Evolutionary conservation across 2,888 invertebrate species (phyloP).

Genomic region (Myopa tessellatipennis): DNA sequence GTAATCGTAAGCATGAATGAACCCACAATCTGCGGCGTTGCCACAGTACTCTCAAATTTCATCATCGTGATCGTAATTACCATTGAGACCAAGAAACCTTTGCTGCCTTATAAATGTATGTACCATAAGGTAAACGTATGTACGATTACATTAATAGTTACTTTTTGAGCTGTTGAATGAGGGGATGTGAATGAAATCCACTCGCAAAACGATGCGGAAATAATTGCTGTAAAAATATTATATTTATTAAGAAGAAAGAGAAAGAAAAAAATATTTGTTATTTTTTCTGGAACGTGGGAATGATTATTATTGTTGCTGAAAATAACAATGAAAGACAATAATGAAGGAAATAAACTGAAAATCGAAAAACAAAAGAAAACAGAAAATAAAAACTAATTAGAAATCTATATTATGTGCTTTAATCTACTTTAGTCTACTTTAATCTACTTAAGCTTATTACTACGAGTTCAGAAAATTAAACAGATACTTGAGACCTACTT

Average conservation of each 20-base stretch:
- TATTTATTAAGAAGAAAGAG: slow-evolving; percentile 5
- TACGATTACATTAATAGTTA: background rate
- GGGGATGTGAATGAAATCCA: background rate
- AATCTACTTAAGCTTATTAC: no score
- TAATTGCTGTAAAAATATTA: slow-evolving; percentile 19
- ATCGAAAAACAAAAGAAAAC: no score
- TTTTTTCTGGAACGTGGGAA: slow-evolving; percentile 10
- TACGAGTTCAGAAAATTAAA: no score
- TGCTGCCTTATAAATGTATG: no score
- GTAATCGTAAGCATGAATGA: slow-evolving; percentile 29
- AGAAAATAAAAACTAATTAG: no score
- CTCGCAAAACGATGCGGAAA: slow-evolving; percentile 6
- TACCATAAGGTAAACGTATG: no score
- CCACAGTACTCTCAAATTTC: slow-evolving; percentile 29
- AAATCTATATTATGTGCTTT: no score
- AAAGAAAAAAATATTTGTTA: no score
- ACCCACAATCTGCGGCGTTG: slow-evolving; percentile 17
- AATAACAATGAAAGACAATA: background rate
- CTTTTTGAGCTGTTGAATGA: background rate
- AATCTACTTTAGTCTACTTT: no score
- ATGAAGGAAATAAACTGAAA: background rate
- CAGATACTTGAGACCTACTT: no score
- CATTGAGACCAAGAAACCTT: no score
- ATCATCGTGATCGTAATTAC: background rate
- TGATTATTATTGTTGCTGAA: background rate